These are phyloP conservation scores for Buceros bicornis DNA, from an alignment of 2,797 vertebrate genomes.

Conservation along the genomic window DNA sequence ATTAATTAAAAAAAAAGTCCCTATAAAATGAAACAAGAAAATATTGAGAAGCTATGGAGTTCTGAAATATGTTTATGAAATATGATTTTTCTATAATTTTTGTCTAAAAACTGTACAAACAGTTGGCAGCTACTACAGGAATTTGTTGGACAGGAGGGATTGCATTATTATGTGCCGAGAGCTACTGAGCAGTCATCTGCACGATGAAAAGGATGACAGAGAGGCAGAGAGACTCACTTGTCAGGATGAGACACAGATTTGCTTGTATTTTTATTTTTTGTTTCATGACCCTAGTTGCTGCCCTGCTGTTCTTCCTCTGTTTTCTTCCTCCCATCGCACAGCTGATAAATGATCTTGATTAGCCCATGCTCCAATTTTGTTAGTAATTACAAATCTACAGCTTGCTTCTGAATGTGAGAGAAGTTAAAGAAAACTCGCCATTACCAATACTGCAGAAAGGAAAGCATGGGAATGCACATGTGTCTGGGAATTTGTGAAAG, in stretches of 20 bases:
- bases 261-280: not conserved
- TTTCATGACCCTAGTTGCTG: not conserved
- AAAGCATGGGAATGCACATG: not conserved
- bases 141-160: not conserved
- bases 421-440: not conserved
- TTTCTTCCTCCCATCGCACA: slow-evolving; percentile 25
- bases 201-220: not conserved
- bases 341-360: slow-evolving; percentile 16
- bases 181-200: not conserved
- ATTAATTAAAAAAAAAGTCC: not conserved
- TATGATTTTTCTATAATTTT: not conserved
- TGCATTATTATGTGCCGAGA: not conserved
- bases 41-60: not conserved
- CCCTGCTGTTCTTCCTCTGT: not conserved
- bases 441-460: not conserved
- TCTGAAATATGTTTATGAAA: not conserved
- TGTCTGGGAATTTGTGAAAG: not conserved
- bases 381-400: not conserved
- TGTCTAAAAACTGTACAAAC: not conserved
- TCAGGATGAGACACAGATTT: not conserved
- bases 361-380: not conserved
- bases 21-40: not conserved
- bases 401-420: not conserved
- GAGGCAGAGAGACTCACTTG: not conserved
- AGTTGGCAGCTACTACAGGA: not conserved